Conservation (phyloP, 2,797 vertebrate species). For the Anguilla pacifica region DNA sequence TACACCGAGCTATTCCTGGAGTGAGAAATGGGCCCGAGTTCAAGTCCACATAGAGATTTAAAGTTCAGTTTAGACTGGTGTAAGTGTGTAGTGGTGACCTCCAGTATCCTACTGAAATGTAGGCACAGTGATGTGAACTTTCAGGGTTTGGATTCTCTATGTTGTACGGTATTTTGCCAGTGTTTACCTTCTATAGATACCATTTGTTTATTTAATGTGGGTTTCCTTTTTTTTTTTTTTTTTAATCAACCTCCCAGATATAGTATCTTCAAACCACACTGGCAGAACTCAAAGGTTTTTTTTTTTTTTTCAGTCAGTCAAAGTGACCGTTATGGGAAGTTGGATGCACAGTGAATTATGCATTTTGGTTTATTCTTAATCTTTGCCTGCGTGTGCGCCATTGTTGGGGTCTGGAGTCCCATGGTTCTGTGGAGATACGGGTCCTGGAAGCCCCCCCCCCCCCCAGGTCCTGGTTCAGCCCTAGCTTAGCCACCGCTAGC, state of each 20-base stretch:
- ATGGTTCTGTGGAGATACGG: conserved; percentile 22
- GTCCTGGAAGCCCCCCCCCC: too few relatives aligned
- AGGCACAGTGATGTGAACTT: background rate
- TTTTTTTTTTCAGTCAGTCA: background rate
- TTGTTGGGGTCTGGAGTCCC: background rate
- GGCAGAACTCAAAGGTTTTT: background rate
- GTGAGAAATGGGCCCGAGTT: background rate
- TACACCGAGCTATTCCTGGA: background rate
- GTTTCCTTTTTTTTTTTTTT: background rate
- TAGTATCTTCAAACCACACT: background rate
- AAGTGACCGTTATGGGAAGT: background rate
- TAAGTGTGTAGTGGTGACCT: background rate
- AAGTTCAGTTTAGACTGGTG: background rate
- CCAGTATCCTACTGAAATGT: background rate
- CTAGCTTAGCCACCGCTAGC: background rate
- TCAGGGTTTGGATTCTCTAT: background rate
- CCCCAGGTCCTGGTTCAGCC: conserved; percentile 18
- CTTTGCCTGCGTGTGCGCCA: background rate
- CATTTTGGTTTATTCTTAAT: background rate
- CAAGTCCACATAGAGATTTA: background rate
- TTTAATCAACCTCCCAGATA: background rate
- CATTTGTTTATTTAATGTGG: background rate
- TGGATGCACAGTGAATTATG: background rate
- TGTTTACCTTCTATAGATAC: background rate
- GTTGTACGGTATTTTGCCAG: background rate